Evolutionary conservation across 2,888 invertebrate genomes (phyloP).

Genomic region (Platerodrilus igneus): DNA sequence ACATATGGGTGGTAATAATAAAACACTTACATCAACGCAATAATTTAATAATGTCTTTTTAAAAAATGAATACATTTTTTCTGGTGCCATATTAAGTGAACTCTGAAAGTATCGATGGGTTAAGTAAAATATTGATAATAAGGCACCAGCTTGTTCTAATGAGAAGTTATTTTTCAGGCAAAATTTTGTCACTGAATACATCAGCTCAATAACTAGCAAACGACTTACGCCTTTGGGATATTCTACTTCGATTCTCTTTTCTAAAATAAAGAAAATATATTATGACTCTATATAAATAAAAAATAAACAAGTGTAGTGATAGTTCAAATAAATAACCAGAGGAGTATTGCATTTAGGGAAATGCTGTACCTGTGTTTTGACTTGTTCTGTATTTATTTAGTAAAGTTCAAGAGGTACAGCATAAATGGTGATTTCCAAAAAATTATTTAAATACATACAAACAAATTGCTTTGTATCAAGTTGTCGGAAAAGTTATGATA

Average conservation of each 20-base stretch:
- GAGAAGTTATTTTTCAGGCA: slow-evolving; percentile 34
- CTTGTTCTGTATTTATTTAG: no score
- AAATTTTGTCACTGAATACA: slow-evolving; percentile 39
- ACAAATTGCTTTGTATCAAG: no score
- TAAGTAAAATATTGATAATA: slow-evolving; percentile 43
- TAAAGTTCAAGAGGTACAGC: no score
- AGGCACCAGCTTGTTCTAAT: slow-evolving; percentile 37
- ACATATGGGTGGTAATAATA: slow-evolving; percentile 1
- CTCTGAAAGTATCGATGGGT: slow-evolving; percentile 42
- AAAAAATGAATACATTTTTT: slow-evolving; percentile 42
- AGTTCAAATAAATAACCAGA: no score
- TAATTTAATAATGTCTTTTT: slow-evolving; percentile 41
- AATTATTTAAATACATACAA: no score
- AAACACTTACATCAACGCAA: slow-evolving; percentile 37
- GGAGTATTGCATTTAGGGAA: no score
- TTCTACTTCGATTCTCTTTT: slow-evolving; percentile 31
- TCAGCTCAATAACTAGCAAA: slow-evolving; percentile 38
- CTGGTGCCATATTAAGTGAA: slow-evolving; percentile 35
- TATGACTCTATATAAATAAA: no score
- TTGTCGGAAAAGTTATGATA: no score
- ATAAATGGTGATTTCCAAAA: no score
- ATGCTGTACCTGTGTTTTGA: no score
- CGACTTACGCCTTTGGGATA: slow-evolving; percentile 36
- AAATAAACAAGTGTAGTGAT: no score
- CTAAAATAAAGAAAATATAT: no score